These are phyloP conservation scores for Keiferia lycopersicella DNA, from an alignment of 2,888 invertebrate genomes.

Conservation along the genomic window DNA sequence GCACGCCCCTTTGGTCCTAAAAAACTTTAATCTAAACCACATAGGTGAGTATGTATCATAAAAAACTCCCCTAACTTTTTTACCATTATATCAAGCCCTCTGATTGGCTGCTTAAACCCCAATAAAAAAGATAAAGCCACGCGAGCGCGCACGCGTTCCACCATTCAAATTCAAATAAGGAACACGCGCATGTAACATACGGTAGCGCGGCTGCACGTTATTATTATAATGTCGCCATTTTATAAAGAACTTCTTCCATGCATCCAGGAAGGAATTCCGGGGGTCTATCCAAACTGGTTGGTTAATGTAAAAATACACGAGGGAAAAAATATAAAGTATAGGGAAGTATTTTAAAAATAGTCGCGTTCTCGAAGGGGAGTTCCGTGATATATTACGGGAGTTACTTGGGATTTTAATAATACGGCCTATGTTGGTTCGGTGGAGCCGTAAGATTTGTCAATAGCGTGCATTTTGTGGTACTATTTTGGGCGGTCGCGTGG, in stretches of 20 bases:
- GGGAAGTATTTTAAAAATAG: conserved; percentile 80
- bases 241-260: conserved; percentile 45
- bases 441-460: conserved; percentile 80
- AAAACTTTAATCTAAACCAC: conserved; percentile 46
- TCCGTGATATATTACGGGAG: conserved; percentile 75
- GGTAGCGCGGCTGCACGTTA: conserved; percentile 68
- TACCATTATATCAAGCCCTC: conserved; percentile 51
- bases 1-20: conserved; percentile 56
- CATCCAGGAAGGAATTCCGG: conserved; percentile 34
- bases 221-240: conserved; percentile 70
- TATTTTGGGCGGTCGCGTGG: conserved; percentile 76
- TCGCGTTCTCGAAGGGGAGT: conserved; percentile 68
- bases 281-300: conserved; percentile 48
- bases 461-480: conserved; percentile 69
- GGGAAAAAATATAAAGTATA: conserved; percentile 76
- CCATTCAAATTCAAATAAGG: conserved; percentile 60
- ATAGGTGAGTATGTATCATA: conserved; percentile 36
- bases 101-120: conserved; percentile 65
- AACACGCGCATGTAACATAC: conserved; percentile 64
- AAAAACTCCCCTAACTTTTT: conserved; percentile 75
- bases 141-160: conserved; percentile 61
- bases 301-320: conserved; percentile 66
- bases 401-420: conserved; percentile 80
- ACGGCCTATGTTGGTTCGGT: conserved; percentile 75
- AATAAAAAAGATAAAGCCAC: conserved; percentile 77